These are phyloP conservation scores for Argya squamiceps DNA, from an alignment of 2,797 vertebrate species.

Conservation along the genomic window DNA sequence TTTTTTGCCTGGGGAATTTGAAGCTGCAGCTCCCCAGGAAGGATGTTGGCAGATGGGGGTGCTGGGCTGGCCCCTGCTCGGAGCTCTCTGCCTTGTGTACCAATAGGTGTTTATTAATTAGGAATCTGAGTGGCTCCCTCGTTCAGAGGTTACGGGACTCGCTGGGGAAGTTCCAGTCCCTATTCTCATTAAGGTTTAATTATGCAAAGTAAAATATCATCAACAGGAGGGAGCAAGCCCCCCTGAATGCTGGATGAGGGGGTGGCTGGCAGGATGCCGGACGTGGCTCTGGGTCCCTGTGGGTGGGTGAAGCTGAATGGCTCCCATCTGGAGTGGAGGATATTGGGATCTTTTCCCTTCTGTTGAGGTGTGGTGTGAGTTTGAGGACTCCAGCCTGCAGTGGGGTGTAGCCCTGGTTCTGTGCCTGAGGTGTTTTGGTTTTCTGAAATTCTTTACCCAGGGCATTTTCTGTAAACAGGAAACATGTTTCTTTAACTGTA, in stretches of 20 bases:
- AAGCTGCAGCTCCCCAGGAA: rapidly evolving
- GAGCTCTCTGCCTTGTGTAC: slow-evolving; percentile 25
- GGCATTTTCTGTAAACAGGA: too few relatives aligned
- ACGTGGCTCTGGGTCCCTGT: not conserved
- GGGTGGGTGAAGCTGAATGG: not conserved
- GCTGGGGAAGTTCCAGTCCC: slow-evolving; percentile 27
- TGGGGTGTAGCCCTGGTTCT: too few relatives aligned
- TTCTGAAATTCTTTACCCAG: too few relatives aligned
- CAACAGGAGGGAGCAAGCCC: not conserved
- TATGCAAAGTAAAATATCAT: slow-evolving; percentile 47
- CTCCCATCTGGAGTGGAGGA: not conserved
- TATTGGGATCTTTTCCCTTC: not conserved
- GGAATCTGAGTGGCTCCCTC: slow-evolving; percentile 25
- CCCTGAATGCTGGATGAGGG: not conserved
- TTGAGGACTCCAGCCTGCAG: not conserved
- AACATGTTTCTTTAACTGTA: too few relatives aligned
- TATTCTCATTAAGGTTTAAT: slow-evolving; percentile 66
- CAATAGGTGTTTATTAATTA: slow-evolving; percentile 51
- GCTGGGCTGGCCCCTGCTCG: not conserved
- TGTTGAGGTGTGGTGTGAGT: not conserved
- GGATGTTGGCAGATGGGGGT: not conserved
- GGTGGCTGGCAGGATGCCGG: not conserved
- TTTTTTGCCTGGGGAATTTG: not conserved
- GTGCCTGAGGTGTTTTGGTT: too few relatives aligned
- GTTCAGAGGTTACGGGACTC: slow-evolving; percentile 32